Percentiles rank a stretch among this genome's conserved stretches.
Conservation (phyloP, 2,888 invertebrate genomes). For the Sturmia bella region DNA sequence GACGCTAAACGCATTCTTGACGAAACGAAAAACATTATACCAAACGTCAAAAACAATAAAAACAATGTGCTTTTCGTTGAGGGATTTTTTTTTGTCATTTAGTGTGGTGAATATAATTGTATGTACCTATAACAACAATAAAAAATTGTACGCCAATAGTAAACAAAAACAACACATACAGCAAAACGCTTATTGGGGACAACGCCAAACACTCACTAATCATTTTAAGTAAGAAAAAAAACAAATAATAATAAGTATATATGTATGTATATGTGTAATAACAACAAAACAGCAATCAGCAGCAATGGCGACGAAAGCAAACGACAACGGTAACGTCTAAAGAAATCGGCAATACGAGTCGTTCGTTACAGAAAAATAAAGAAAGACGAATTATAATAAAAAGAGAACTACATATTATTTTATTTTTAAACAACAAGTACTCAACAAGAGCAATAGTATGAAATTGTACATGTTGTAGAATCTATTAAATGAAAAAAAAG, state of each 20-base stretch:
- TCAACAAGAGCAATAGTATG: conserved; percentile 7
- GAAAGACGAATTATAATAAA: conserved; percentile 40
- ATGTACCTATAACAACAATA: conserved; percentile 12
- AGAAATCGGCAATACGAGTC: conserved; percentile 51
- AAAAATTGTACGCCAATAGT: conserved; percentile 8
- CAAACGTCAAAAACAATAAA: conserved; percentile 56
- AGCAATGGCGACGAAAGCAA: conserved; percentile 5
- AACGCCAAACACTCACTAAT: conserved; percentile 67
- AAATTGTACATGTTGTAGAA: conserved; percentile 6
- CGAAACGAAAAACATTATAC: conserved; percentile 43
- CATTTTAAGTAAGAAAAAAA: conserved; percentile 51
- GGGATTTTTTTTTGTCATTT: conserved; percentile 1
- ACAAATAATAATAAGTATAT: too few relatives aligned
- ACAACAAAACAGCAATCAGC: conserved; percentile 25
- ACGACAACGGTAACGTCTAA: conserved; percentile 12
- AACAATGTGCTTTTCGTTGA: conserved; percentile 52
- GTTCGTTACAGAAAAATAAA: conserved; percentile 27
- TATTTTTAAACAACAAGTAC: conserved; percentile 61
- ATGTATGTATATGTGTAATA: too few relatives aligned
- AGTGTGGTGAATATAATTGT: conserved; percentile 28
- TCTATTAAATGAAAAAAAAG: conserved; percentile 1
- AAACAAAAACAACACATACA: conserved; percentile 36
- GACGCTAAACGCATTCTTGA: conserved; percentile 68
- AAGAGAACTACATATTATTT: conserved; percentile 55
- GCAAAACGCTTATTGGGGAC: conserved; percentile 63